Percentiles rank a stretch among this genome's conserved stretches.
These are phyloP conservation scores for Ranitomeya variabilis DNA, from an alignment of 2,113 vertebrate species.

Conservation along the genomic window DNA sequence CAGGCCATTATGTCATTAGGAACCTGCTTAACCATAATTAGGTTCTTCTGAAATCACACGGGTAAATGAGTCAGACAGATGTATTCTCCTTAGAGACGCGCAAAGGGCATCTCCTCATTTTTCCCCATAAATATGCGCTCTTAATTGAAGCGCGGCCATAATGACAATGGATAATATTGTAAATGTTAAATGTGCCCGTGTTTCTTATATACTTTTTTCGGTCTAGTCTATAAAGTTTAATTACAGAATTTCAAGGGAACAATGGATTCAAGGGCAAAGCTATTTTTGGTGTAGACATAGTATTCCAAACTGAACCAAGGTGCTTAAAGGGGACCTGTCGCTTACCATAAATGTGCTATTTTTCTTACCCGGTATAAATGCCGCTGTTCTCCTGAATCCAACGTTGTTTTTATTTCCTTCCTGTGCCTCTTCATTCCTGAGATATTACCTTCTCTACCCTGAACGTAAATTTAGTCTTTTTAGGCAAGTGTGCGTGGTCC, in stretches of 20 bases:
- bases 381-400: too few relatives aligned
- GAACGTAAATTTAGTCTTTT: too few relatives aligned
- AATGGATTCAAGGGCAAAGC: neutral
- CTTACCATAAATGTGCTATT: too few relatives aligned
- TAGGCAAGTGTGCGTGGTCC: too few relatives aligned
- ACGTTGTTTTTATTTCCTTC: too few relatives aligned
- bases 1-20: constrained; percentile 11
- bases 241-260: neutral
- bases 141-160: constrained; percentile 14
- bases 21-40: constrained; percentile 31
- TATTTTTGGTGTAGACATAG: neutral
- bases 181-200: constrained; percentile 15
- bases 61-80: constrained; percentile 13
- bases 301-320: neutral
- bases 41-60: constrained; percentile 33
- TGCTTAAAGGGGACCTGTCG: neutral
- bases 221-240: neutral
- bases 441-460: too few relatives aligned
- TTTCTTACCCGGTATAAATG: too few relatives aligned
- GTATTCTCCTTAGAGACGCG: constrained; percentile 26
- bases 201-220: neutral
- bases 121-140: constrained; percentile 11
- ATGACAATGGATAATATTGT: constrained; percentile 15
- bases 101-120: constrained; percentile 6
- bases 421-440: too few relatives aligned